Evolutionary conservation across 2,888 invertebrate species (phyloP).

Genomic region (Lagria hirta): DNA sequence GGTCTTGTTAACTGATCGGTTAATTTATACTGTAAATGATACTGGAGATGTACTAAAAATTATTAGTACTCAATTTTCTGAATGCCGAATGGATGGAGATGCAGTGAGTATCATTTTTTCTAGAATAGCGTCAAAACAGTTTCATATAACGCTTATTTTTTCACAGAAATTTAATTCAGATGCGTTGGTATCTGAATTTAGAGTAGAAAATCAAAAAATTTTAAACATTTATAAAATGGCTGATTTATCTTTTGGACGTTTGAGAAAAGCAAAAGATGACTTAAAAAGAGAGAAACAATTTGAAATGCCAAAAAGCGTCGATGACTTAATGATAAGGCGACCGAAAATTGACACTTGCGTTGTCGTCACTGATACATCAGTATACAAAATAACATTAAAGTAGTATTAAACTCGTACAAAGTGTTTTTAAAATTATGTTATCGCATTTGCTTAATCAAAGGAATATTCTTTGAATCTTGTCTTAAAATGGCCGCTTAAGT

Average conservation of each 20-base stretch:
- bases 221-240: slow-evolving; percentile 56
- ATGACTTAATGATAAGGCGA: slow-evolving; percentile 55
- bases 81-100: slow-evolving; percentile 58
- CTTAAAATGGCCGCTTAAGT: too few species aligned
- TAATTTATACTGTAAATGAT: slow-evolving; percentile 64
- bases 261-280: slow-evolving; percentile 44
- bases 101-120: slow-evolving; percentile 46
- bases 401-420: too few species aligned
- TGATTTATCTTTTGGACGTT: slow-evolving; percentile 49
- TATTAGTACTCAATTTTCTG: slow-evolving; percentile 61
- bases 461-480: too few species aligned
- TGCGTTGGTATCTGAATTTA: slow-evolving; percentile 60
- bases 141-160: slow-evolving; percentile 20
- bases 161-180: slow-evolving; percentile 61
- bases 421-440: too few species aligned
- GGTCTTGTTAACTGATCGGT: slow-evolving; percentile 66
- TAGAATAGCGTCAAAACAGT: slow-evolving; percentile 5
- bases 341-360: slow-evolving; percentile 61
- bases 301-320: slow-evolving; percentile 53
- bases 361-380: slow-evolving; percentile 61
- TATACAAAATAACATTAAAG: slow-evolving; percentile 63
- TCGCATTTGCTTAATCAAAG: too few species aligned
- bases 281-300: slow-evolving; percentile 46
- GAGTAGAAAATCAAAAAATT: slow-evolving; percentile 57
- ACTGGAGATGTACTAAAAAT: slow-evolving; percentile 56